Percentiles rank a stretch among this genome's conserved stretches.
Conservation (phyloP, 2,888 invertebrate species). For the Sinopyrophorus schimmeli region DNA sequence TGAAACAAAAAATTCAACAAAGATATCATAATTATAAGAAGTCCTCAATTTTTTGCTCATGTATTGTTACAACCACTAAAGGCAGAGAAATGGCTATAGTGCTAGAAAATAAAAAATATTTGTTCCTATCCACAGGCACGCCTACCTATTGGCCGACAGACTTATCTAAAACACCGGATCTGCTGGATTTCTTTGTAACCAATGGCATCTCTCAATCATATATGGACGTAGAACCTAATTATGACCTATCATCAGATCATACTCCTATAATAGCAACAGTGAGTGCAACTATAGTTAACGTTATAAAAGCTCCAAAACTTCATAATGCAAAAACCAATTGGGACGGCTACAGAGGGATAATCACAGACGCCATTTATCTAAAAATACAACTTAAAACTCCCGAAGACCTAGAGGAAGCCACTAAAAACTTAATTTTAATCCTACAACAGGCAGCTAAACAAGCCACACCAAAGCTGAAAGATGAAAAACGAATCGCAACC, state of each 20-base stretch:
- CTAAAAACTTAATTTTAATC: neutral
- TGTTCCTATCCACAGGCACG: slow-evolving; percentile 22
- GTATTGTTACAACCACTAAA: too few relatives aligned
- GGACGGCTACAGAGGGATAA: neutral
- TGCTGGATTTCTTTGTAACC: slow-evolving; percentile 36
- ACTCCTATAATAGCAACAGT: slow-evolving; percentile 21
- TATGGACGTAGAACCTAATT: slow-evolving; percentile 15
- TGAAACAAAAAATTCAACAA: too few relatives aligned
- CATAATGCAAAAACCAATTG: slow-evolving; percentile 15
- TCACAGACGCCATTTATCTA: neutral
- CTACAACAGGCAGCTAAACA: neutral
- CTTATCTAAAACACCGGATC: slow-evolving; percentile 33
- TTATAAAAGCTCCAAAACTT: slow-evolving; percentile 11
- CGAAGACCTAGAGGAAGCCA: neutral
- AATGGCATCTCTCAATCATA: slow-evolving; percentile 26
- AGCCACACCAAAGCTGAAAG: neutral
- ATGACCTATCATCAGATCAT: too few relatives aligned
- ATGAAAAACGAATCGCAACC: neutral
- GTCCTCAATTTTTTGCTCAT: too few relatives aligned
- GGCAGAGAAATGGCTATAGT: slow-evolving; percentile 14
- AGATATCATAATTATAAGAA: too few relatives aligned
- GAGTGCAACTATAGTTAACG: slow-evolving; percentile 18
- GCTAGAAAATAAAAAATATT: neutral
- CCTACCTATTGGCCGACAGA: slow-evolving; percentile 39
- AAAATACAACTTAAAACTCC: neutral